phyloP scores from a whole-genome alignment of 2,113 vertebrate species.

The Mus musculus region GRCm39 chr7:71592001-71592500 shows the following conservation, averaged over 20 bases:
- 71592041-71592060: constrained; percentile 71
- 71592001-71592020: constrained; percentile 70
- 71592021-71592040: constrained; percentile 74
- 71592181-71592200: constrained; percentile 81
- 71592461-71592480: constrained; percentile 81
- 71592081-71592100: constrained; percentile 70
- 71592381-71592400: constrained; percentile 86
- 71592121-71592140: constrained; percentile 74
- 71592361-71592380: constrained; percentile 83
- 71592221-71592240: constrained; percentile 85
- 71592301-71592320: constrained; percentile 83
- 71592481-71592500: constrained; percentile 70
- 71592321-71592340: constrained; percentile 81
- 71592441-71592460: constrained; percentile 84
- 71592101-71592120: constrained; percentile 69
- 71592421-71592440: constrained; percentile 83
- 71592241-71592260: constrained; percentile 86
- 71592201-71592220: constrained; percentile 82
- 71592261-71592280: constrained; percentile 79
- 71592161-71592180: constrained; percentile 74
- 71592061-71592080: constrained; percentile 74
- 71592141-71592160: constrained; percentile 80
- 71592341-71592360: constrained; percentile 87
- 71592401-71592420: constrained; percentile 87
- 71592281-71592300: constrained; percentile 85